phyloP scores from a whole-genome alignment of 2,797 vertebrate species.

The Antrozous pallidus region DNA sequence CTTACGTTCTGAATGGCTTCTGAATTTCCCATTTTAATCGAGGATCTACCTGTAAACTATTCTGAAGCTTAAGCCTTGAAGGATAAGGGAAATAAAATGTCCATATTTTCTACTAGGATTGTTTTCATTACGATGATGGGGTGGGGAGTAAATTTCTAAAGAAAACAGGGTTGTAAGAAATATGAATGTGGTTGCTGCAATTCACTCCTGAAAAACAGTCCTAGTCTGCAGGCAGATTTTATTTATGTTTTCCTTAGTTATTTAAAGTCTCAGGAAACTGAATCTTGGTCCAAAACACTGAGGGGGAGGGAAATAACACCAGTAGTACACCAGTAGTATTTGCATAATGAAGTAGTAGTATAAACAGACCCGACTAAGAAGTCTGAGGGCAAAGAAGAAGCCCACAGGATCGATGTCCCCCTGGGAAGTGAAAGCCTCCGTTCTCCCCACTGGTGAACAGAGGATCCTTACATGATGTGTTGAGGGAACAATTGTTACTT shows the following conservation, averaged over 20 bases:
- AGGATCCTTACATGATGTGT: background rate
- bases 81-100: background rate
- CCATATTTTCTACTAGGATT: background rate
- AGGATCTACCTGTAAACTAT: background rate
- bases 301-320: background rate
- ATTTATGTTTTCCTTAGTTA: constrained; percentile 18
- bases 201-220: background rate
- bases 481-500: background rate
- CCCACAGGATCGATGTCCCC: background rate
- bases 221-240: background rate
- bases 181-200: background rate
- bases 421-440: background rate
- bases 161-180: background rate
- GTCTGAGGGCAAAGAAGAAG: background rate
- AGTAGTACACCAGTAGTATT: background rate
- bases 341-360: background rate
- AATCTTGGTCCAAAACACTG: constrained; percentile 39
- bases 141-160: background rate
- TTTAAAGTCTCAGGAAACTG: constrained; percentile 54
- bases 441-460: background rate
- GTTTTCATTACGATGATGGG: background rate
- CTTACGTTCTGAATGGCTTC: background rate
- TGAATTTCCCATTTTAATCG: background rate
- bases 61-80: background rate
- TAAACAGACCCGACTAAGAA: background rate